A percentile compares a stretch with the other conserved stretches of the same genome.
These are phyloP conservation scores for Buphagus erythrorhynchus DNA, from an alignment of 2,797 vertebrate genomes.

Conservation along the genomic window DNA sequence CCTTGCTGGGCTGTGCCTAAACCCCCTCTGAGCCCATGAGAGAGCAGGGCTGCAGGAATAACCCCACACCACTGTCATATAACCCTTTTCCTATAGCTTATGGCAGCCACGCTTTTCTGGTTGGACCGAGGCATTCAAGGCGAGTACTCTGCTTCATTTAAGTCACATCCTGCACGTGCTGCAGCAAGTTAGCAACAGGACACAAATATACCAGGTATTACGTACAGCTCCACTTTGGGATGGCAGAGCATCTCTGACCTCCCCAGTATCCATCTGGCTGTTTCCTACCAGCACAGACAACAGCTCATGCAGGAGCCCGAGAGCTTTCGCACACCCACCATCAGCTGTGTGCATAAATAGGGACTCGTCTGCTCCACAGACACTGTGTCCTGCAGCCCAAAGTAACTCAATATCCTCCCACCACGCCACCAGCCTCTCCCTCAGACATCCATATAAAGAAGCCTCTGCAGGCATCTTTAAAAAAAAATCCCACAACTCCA, in stretches of 20 bases:
- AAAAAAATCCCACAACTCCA: neutral
- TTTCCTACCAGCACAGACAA: neutral
- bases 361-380: neutral
- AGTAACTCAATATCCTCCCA: slow-evolving; percentile 26
- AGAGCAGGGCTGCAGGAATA: neutral
- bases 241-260: neutral
- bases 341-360: neutral
- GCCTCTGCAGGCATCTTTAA: neutral
- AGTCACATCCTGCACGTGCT: neutral
- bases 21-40: accelerated
- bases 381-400: neutral
- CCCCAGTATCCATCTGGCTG: neutral
- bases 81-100: neutral
- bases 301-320: neutral
- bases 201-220: neutral
- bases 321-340: neutral
- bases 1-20: neutral
- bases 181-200: neutral
- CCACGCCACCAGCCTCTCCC: neutral
- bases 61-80: accelerated
- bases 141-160: neutral
- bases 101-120: accelerated
- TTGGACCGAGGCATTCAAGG: accelerated
- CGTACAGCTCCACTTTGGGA: neutral
- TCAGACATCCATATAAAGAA: neutral